Base-by-base conservation (phyloP, 1,140 invertebrate species). In the Calliphora vicina region DNA sequence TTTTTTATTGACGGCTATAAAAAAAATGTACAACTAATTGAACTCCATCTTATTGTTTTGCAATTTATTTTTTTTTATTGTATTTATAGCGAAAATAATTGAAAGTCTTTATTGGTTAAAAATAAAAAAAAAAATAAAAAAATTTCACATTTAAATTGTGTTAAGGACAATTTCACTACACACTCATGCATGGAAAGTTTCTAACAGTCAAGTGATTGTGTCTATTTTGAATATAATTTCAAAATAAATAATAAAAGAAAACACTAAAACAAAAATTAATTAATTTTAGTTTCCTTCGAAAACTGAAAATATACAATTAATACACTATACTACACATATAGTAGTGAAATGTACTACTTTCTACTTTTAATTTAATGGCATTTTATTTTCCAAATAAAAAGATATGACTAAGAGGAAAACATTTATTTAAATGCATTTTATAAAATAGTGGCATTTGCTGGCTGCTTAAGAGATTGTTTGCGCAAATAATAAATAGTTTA, bases 101-200 rank as follows among this genome's bases (percentile, higher is more conserved):
- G 61, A 67, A 67, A 67, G 61, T 67, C 20, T 67, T 23, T 67
- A 12, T 67, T 67, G n/a, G 57, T 17, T 23, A 25, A 67, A 67
- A 23, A 67, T 5, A 67, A 67, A 23, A 67, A 67, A 67, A 67
- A 23, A 67, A 67, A 50, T 67, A 67, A 67, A 67, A 10, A 67
- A 67, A 67, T 67, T 67, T 67, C 61, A 67, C 61, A 67, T 25
- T 67, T 67, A 23, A 67, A 67, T 67, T 23, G 61, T 23, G 61
- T 67, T 67, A 67, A 67, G 61, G 61, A 67, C 61, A 67, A 67
- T 67, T 67, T 67, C 61, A 67, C 61, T 67, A 67, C 61, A n/a
- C n/a, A n/a, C 45, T n/a, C 17, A 15, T 6, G 23, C 61, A 67
- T 67, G 61, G 20, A 57, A 57, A 57, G 50, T 57, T 57, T 57